Percentiles rank a stretch among this genome's conserved stretches.
Evolutionary conservation across 2,113 vertebrate genomes (phyloP).

Genomic region (Pseudorasbora parva): DNA sequence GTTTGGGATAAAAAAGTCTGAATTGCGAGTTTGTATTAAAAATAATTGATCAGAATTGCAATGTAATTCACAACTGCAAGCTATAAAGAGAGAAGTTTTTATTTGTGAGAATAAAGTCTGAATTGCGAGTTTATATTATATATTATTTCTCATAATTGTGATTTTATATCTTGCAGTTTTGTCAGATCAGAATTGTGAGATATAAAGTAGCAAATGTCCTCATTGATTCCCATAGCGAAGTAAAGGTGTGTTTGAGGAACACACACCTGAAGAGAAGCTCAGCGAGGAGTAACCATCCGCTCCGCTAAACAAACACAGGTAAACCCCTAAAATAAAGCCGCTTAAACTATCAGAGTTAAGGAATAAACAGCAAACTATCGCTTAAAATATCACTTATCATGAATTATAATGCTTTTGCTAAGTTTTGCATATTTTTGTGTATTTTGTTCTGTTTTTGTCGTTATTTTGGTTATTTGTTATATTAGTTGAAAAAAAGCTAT

Average conservation of each 20-base stretch:
- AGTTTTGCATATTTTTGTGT: conserved; percentile 73
- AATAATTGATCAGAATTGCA: too few species aligned
- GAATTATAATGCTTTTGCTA: conserved; percentile 75
- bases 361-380: conserved; percentile 67
- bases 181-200: too few species aligned
- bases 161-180: too few species aligned
- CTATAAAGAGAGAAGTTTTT: too few species aligned
- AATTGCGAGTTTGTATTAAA: too few species aligned
- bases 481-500: conserved; percentile 80
- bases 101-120: too few species aligned
- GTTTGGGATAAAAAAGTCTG: too few species aligned
- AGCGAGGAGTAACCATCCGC: conserved; percentile 65
- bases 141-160: too few species aligned
- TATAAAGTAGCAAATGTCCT: not conserved
- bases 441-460: conserved; percentile 64
- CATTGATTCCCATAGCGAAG: not conserved
- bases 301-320: conserved; percentile 67
- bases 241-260: conserved; percentile 17
- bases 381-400: conserved; percentile 69
- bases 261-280: conserved; percentile 68
- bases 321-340: conserved; percentile 72
- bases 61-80: too few species aligned
- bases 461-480: conserved; percentile 75
- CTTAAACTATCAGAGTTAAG: conserved; percentile 75
- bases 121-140: too few species aligned